Evolutionary conservation across 2,113 vertebrate species (phyloP), one percentile per base, ranked within the genome.

Genomic region (Fulmarus glacialis): DNA sequence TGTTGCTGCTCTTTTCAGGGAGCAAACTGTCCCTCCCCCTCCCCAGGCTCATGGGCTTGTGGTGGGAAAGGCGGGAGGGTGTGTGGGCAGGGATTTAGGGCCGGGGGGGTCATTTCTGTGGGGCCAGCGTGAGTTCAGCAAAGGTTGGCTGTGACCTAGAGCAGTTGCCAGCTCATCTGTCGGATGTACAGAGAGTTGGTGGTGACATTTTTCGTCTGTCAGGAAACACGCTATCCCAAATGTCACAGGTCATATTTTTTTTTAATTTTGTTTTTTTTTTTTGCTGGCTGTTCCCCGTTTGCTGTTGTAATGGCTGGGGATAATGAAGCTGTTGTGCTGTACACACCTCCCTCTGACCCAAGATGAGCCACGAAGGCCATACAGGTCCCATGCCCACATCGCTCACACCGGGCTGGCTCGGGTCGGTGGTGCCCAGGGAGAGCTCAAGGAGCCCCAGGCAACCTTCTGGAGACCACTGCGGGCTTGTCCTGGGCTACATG

Each of bases 161-260:
- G 86, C 86, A 74, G 68, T 26, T 87, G 38, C 92, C 82, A 95
- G 67, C 82, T 82, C 62, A 38, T 92, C 50, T 94, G 71, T 90
- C 74, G 3, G 82, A 47, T 70, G 34, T 55, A 45, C 45, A 45
- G 36, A 47, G 48, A 50, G 22, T 5, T 70, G 60, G 9, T 87
- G 78, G 85, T 94, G 93, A 77, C 45, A 85, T 93, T 97, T 96
- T 95, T 93, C 84, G 73, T 7, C 88, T 93, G 89, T 95, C 90
- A 92, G 71, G 71, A 58, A 90, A 80, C 21, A 34, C 0, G 0
- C 30, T 80, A 83, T 58, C 92, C 90, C 71, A 94, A 95, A 95
- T 88, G 74, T 86, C 82, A 92, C 62, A 90, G 82, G 63, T 78
- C 50, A 17, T 11, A 11, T 38, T 60, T 43, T 26, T 60, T 34